Evolutionary conservation across 2,888 invertebrate species (phyloP).

Genomic region (Scelioninae gen. 1): DNA sequence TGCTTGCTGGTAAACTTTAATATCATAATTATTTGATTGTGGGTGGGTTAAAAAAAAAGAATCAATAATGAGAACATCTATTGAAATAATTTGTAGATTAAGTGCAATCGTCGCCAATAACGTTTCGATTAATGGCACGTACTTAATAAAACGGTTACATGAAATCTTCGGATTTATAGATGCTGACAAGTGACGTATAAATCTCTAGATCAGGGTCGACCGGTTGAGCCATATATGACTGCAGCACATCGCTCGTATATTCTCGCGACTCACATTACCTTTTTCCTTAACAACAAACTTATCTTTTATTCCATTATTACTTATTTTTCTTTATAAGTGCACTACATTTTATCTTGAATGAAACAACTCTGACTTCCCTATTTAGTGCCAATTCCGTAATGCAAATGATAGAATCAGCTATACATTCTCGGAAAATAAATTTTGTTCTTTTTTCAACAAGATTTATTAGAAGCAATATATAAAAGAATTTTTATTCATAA

Average conservation of each 20-base stretch:
- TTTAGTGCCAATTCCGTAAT: too few species aligned
- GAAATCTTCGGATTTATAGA: constrained; percentile 54
- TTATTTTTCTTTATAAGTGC: not conserved
- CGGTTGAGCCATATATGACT: constrained; percentile 53
- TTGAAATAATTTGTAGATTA: constrained; percentile 21
- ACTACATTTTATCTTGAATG: not conserved
- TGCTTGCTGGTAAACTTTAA: too few species aligned
- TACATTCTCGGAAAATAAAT: too few species aligned
- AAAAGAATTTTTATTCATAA: too few species aligned
- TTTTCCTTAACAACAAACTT: constrained; percentile 18
- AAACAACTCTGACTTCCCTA: too few species aligned
- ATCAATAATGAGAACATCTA: not conserved
- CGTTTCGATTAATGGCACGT: constrained; percentile 15
- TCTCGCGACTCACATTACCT: constrained; percentile 22
- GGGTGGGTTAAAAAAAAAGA: too few species aligned
- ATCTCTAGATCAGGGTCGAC: constrained; percentile 62
- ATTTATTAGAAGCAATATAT: too few species aligned
- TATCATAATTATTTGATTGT: too few species aligned
- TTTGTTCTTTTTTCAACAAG: too few species aligned
- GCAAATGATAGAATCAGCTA: too few species aligned
- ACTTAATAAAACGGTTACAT: constrained; percentile 35
- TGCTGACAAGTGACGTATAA: constrained; percentile 51
- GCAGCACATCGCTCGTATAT: constrained; percentile 29
- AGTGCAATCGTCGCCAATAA: constrained; percentile 15
- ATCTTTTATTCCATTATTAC: constrained; percentile 36